phyloP scores from a whole-genome alignment of 2,888 invertebrate species.

The Villa cingulata region DNA sequence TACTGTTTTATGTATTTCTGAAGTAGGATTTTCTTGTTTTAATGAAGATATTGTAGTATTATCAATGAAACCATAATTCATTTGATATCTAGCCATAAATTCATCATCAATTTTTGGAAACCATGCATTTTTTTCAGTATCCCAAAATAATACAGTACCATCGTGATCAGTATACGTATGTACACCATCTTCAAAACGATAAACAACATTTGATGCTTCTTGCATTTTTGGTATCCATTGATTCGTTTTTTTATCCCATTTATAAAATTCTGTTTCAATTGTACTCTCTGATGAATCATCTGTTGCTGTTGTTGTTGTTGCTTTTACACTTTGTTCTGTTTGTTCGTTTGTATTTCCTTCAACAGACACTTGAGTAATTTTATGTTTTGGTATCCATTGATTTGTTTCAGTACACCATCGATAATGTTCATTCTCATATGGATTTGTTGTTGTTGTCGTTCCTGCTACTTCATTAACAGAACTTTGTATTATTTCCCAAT shows the following conservation, averaged over 20 bases:
- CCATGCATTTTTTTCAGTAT: conserved; percentile 82
- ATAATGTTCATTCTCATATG: conserved; percentile 33
- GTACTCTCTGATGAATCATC: conserved; percentile 15
- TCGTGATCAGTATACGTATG: conserved; percentile 73
- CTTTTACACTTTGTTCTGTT: too few relatives aligned
- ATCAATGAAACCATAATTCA: conserved; percentile 80
- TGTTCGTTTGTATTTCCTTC: background rate
- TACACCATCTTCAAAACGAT: conserved; percentile 62
- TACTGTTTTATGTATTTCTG: conserved; percentile 20
- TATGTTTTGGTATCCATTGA: conserved; percentile 38
- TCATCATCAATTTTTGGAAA: conserved; percentile 95
- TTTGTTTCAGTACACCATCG: conserved; percentile 33
- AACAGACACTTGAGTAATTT: conserved; percentile 9
- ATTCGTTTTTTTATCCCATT: conserved; percentile 46
- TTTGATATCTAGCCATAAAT: conserved; percentile 90
- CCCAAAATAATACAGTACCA: conserved; percentile 86
- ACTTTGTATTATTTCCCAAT: conserved; percentile 35
- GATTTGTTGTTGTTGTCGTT: conserved; percentile 22
- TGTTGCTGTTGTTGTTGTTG: conserved; percentile 11
- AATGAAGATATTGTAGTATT: too few relatives aligned
- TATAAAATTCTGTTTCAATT: conserved; percentile 38
- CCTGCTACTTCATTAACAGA: conserved; percentile 13
- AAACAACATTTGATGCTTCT: conserved; percentile 31
- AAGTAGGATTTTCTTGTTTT: conserved; percentile 20
- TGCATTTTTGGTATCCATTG: conserved; percentile 40